Evolutionary conservation across 2,797 vertebrate genomes (phyloP), one percentile per base, ranked within the genome.

Genomic region (Rhabdomys pumilio): DNA sequence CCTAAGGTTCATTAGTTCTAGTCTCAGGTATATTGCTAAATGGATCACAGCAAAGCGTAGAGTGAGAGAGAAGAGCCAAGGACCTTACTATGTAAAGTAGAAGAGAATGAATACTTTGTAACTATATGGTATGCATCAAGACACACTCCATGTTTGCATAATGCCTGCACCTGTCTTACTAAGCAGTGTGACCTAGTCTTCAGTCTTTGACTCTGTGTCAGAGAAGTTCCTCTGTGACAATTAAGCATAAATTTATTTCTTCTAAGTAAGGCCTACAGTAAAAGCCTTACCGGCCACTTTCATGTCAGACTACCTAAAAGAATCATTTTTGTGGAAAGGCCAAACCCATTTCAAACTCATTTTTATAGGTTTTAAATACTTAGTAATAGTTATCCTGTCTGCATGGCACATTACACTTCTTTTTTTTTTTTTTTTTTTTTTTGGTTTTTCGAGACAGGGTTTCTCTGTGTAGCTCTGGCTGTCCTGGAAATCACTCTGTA

Each of bases 291-390:
- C 34, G 82, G 57, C 69, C 41, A 14, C 59, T 91, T 93, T 77
- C 29, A 80, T 76, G 53, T 96, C 81, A 72, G 34, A 9, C 67
- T 29, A 47, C 19, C 82, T 81, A 31, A 95, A 96, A 91, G 15
- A 65, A 55, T 44, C 19, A 57, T 77, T 96, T 95, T 89, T 59
- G 79, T 86, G 75, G 61, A 92, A 91, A 19, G 20, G 2, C 82
- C 69, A 95, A 44, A 29, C 19, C 29, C 80, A 85, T 34, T 44
- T 88, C 53, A 82, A 77, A 89, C 75, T 91, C 50, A 59, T 91
- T 92, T 94, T 89, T 38, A 63, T 6, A 88, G 26, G 20, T 92
- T 94, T 75, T 17, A 47, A 63, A 80, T 75, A 53, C 50, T 44
- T 90, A 50, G 53, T 86, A 85, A 76, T 63, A 80, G 67, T 79